phyloP scores from a whole-genome alignment of 2,888 invertebrate genomes.

The Orchesella flavescens region DNA sequence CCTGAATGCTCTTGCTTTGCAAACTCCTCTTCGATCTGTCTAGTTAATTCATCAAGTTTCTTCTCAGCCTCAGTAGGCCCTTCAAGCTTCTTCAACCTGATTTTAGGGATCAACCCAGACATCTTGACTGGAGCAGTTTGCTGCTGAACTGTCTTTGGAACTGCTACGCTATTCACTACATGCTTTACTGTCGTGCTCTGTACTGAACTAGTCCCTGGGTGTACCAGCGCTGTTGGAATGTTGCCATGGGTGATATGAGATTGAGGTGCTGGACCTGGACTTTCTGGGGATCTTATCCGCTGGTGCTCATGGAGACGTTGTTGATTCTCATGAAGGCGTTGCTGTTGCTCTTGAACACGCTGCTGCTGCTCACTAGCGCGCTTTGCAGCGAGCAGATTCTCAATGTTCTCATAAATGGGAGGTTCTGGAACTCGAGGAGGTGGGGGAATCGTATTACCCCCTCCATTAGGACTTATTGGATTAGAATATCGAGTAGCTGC shows the following conservation, averaged over 20 bases:
- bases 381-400: conserved; percentile 4
- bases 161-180: neutral
- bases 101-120: conserved; percentile 12
- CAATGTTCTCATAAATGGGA: conserved; percentile 41
- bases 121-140: neutral
- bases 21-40: conserved; percentile 95
- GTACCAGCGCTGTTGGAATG: neutral
- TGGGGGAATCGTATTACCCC: neutral
- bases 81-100: conserved; percentile 67
- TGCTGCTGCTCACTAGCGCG: neutral
- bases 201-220: too few relatives aligned
- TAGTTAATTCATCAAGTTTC: conserved; percentile 92
- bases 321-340: neutral
- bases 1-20: conserved; percentile 95
- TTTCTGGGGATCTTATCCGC: too few relatives aligned
- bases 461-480: neutral
- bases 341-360: neutral
- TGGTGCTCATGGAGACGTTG: neutral
- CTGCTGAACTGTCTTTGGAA: neutral
- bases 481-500: neutral
- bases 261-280: neutral
- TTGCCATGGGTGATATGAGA: neutral
- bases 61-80: conserved; percentile 95
- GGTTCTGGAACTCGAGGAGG: neutral
- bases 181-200: neutral